These are phyloP conservation scores for Galerucella nymphaeae DNA, from an alignment of 2,888 invertebrate genomes.

Conservation along the genomic window DNA sequence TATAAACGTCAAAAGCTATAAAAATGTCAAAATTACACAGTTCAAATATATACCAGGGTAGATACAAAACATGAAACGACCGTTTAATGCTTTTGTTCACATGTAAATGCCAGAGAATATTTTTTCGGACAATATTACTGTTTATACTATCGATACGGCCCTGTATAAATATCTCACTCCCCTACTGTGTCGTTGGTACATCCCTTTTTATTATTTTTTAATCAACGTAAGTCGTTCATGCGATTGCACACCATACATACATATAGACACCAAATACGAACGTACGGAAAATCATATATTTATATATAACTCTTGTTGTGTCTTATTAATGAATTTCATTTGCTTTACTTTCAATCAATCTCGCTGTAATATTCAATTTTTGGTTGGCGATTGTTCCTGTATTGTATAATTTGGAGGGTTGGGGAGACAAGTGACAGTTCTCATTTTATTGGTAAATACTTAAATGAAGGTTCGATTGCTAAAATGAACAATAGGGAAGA, in stretches of 20 bases:
- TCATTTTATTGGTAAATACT: conserved; percentile 32
- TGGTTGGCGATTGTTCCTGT: conserved; percentile 3
- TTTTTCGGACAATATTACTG: too few species aligned
- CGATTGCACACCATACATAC: conserved; percentile 42
- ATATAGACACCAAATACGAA: conserved; percentile 39
- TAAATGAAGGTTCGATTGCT: conserved; percentile 31
- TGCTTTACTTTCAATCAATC: conserved; percentile 54
- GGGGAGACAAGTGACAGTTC: conserved; percentile 6
- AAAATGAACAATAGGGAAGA: not conserved
- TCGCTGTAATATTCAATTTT: conserved; percentile 41
- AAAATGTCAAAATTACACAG: too few species aligned
- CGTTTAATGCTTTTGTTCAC: too few species aligned
- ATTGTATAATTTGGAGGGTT: conserved; percentile 1
- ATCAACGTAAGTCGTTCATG: conserved; percentile 53
- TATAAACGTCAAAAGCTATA: too few species aligned
- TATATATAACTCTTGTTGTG: not conserved
- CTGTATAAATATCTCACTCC: conserved; percentile 31
- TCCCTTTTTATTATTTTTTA: conserved; percentile 60
- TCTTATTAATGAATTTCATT: conserved; percentile 56
- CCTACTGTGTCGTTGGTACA: conserved; percentile 48
- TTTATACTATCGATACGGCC: not conserved
- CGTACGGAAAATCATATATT: not conserved
- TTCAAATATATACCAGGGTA: too few species aligned
- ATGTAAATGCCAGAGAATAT: too few species aligned
- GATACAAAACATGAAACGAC: too few species aligned